Base-by-base conservation (phyloP, 2,797 vertebrate genomes). In the Hydrolagus colliei region DNA sequence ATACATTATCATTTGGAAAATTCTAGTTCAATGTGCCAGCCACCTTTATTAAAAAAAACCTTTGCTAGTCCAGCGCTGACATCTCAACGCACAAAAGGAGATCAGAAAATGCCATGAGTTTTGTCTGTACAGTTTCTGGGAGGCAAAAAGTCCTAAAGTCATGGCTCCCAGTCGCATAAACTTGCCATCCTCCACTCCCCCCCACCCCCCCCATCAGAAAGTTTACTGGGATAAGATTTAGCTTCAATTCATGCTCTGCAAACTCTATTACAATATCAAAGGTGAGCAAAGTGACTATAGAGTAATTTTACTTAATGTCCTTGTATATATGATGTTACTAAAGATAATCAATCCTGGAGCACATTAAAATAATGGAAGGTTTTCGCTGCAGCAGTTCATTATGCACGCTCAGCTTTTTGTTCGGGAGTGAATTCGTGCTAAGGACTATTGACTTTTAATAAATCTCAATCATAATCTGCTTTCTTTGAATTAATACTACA, bases 381-480 rank as follows among this genome's bases (percentile, higher is more conserved):
- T 84, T 84, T 71, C 79, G 71, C 71, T 65, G 79, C 79, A 84
- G 65, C 35, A 35, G 79, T 84, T 84, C 79, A 84, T 84, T 84
- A 71, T 84, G 65, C 79, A 84, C 41, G 79, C 79, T 84, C 65
- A 84, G 79, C 79, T 68, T 84, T 84, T 84, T 84, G 71, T 84
- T 84, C 32, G 8, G n/a, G 65, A 84, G 65, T 67, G 65, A 84
- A 63, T 84, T 68, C 79, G 71, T 84, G 79, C 65, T 68, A 84
- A 68, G 79, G 63, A n/a, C 71, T 84, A 84, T 84, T 84, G 79
- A 84, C 79, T 84, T 84, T 84, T 84, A 27, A 84, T 84, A 84
- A 84, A 84, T 84, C 79, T 84, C 71, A 84, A 84, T 84, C 79
- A 84, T 84, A 84, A 84, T 84, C 65, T 84, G 79, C 79, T 84